phyloP scores from a whole-genome alignment of 2,113 vertebrate genomes.

The Oreocharis arfaki region DNA sequence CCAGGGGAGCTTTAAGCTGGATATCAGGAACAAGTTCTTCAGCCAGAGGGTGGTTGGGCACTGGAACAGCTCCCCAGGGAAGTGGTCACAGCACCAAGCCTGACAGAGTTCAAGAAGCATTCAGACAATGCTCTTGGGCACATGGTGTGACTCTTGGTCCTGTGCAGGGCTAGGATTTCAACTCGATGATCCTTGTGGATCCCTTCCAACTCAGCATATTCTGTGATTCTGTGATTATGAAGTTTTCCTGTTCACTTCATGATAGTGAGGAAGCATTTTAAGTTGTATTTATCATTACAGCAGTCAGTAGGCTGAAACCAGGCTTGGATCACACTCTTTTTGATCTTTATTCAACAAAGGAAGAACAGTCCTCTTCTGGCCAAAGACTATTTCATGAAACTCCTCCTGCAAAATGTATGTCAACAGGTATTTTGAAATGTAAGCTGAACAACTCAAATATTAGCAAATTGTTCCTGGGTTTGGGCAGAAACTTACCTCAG shows the following conservation, averaged over 20 bases:
- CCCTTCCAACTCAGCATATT: background rate
- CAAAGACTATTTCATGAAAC: background rate
- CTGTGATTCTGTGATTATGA: background rate
- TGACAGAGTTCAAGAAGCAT: background rate
- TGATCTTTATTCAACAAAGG: background rate
- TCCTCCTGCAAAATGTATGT: background rate
- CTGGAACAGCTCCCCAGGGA: background rate
- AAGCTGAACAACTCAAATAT: background rate
- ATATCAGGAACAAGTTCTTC: background rate
- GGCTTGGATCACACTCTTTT: background rate
- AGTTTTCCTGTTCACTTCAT: background rate
- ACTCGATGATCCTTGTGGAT: background rate
- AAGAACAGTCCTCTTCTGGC: background rate
- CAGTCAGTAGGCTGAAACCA: background rate
- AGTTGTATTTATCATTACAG: background rate
- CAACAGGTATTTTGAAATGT: background rate
- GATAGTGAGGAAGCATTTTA: background rate
- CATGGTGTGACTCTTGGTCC: background rate
- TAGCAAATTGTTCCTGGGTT: background rate
- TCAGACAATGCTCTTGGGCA: fast-evolving
- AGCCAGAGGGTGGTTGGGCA: background rate
- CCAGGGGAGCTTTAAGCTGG: background rate
- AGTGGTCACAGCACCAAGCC: background rate
- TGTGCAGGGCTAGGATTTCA: background rate
- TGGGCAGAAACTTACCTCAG: background rate